These are phyloP conservation scores for Acipenser ruthenus DNA, from an alignment of 2,797 vertebrate species.

Conservation along the genomic window DNA sequence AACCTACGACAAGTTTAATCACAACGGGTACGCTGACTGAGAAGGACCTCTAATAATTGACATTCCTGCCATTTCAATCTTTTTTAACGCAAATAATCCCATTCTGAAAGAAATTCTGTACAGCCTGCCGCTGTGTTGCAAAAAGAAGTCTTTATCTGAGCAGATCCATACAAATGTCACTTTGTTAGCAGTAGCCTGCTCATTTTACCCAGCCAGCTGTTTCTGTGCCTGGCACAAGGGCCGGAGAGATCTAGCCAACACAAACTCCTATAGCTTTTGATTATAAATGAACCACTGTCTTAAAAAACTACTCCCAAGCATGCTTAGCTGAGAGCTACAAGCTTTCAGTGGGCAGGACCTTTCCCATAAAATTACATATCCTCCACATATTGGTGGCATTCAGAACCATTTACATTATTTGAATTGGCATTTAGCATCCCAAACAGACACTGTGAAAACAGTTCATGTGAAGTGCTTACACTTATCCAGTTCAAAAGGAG, in stretches of 20 bases:
- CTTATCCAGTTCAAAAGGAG: too few relatives aligned
- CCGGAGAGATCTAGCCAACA: conserved; percentile 37
- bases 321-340: too few relatives aligned
- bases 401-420: too few relatives aligned
- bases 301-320: too few relatives aligned
- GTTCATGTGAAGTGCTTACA: too few relatives aligned
- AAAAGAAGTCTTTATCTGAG: conserved; percentile 25
- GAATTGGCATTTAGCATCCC: too few relatives aligned
- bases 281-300: background rate
- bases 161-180: conserved; percentile 45
- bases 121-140: conserved; percentile 21
- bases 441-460: too few relatives aligned
- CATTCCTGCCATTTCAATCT: conserved; percentile 4
- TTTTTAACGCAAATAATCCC: background rate
- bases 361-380: too few relatives aligned
- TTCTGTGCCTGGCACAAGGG: conserved; percentile 33
- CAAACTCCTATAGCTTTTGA: background rate
- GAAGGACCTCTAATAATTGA: background rate
- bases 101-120: conserved; percentile 5
- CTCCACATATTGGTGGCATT: too few relatives aligned
- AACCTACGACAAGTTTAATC: too few relatives aligned
- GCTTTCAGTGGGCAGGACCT: too few relatives aligned
- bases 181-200: conserved; percentile 45
- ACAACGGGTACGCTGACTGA: too few relatives aligned
- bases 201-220: conserved; percentile 57